Percentiles rank a stretch among this genome's conserved stretches.
These are phyloP conservation scores for Sus cebifrons DNA, from an alignment of 2,797 vertebrate genomes.

Conservation along the genomic window DNA sequence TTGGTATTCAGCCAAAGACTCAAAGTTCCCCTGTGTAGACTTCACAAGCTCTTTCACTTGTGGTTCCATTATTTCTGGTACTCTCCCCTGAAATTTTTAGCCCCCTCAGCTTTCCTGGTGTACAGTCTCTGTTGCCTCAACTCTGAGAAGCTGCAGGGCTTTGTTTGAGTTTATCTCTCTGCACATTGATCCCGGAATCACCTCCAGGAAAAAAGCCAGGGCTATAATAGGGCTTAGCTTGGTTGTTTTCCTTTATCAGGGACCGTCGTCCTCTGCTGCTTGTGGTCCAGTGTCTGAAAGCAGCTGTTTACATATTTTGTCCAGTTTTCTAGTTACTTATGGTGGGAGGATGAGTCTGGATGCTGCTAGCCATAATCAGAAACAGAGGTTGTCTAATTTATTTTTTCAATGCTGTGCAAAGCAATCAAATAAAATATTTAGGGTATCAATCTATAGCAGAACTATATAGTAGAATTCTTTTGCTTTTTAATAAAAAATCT, in stretches of 20 bases:
- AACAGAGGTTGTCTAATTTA: slow-evolving; percentile 6
- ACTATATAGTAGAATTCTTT: background rate
- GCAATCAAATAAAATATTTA: slow-evolving; percentile 27
- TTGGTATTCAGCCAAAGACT: background rate
- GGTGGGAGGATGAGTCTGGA: background rate
- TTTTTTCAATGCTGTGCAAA: background rate
- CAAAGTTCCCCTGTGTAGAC: background rate
- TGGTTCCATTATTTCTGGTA: background rate
- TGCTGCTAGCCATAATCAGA: background rate
- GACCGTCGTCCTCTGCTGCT: background rate
- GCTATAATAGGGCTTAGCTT: background rate
- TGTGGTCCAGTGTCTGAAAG: background rate
- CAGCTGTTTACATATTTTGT: background rate
- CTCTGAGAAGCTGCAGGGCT: background rate
- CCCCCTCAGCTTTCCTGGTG: background rate
- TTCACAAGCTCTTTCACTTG: background rate
- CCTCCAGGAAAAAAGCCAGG: background rate
- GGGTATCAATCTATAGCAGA: background rate
- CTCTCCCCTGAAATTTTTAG: background rate
- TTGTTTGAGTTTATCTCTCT: background rate
- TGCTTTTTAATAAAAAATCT: background rate
- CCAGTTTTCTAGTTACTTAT: slow-evolving; percentile 3
- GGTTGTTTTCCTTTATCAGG: background rate
- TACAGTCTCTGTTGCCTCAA: background rate
- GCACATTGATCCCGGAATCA: background rate